These are phyloP conservation scores for Setophaga coronata DNA, from an alignment of 2,113 vertebrate species.

Conservation along the genomic window DNA sequence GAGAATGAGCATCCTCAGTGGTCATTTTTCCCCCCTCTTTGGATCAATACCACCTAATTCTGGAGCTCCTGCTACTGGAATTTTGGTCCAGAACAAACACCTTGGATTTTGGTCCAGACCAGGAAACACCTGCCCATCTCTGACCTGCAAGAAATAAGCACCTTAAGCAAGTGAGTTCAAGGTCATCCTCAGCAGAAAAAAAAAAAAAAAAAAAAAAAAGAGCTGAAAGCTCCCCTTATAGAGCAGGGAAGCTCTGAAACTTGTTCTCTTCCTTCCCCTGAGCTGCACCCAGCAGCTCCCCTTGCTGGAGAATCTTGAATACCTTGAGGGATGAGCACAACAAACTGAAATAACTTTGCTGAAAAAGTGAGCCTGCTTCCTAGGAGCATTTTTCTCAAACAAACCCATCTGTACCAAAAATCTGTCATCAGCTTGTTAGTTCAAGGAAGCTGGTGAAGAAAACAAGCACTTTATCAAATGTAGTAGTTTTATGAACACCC, in stretches of 20 bases:
- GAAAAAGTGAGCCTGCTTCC: not conserved
- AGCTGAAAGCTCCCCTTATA: not conserved
- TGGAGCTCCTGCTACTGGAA: not conserved
- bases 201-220: not conserved
- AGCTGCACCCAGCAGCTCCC: not conserved
- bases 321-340: not conserved
- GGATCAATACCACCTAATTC: not conserved
- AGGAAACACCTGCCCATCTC: not conserved
- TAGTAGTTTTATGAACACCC: not conserved
- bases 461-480: not conserved
- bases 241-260: not conserved
- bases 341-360: not conserved
- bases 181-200: not conserved
- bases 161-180: not conserved
- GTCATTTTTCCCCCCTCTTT: rapidly evolving
- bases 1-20: not conserved
- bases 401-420: not conserved
- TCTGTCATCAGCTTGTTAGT: not conserved
- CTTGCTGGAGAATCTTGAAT: not conserved
- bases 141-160: not conserved
- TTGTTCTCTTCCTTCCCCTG: not conserved
- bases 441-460: constrained; percentile 4
- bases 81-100: not conserved
- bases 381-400: not conserved
- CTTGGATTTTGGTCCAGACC: not conserved